A percentile compares a stretch with the other conserved stretches of the same genome.
Evolutionary conservation across 2,113 vertebrate species (phyloP).

Genomic region (Syrrhaptes paradoxus): DNA sequence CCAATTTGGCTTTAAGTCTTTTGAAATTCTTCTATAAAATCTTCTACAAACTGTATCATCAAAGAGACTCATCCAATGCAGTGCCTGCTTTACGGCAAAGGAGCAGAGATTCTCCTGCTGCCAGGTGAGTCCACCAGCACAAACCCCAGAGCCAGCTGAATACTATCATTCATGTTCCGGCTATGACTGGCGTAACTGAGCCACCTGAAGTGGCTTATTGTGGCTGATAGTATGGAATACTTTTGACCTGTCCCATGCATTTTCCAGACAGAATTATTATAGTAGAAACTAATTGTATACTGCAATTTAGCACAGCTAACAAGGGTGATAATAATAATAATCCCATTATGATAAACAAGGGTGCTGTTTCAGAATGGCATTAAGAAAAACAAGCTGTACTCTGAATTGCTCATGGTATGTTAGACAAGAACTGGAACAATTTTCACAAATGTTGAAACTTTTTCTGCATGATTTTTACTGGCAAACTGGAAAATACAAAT

Average conservation of each 20-base stretch:
- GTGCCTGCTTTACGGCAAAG: neutral
- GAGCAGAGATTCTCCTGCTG: neutral
- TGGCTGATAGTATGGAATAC: neutral
- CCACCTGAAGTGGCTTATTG: neutral
- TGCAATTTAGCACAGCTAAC: neutral
- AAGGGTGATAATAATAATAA: neutral
- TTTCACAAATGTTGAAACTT: neutral
- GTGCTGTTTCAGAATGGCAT: neutral
- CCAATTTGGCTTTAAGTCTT: neutral
- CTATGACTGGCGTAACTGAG: neutral
- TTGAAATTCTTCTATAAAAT: neutral
- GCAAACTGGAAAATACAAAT: neutral
- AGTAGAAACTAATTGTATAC: neutral
- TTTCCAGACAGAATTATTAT: neutral
- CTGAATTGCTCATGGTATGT: neutral
- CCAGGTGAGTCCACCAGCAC: neutral
- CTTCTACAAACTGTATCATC: neutral
- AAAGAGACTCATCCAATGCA: neutral
- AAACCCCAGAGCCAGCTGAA: neutral
- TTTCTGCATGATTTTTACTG: neutral
- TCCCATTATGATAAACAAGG: neutral
- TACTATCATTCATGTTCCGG: neutral
- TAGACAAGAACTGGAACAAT: neutral
- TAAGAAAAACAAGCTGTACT: neutral
- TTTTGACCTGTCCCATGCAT: neutral